phyloP scores from a whole-genome alignment of 2,113 vertebrate genomes.

The Cephalopterus ornatus region DNA sequence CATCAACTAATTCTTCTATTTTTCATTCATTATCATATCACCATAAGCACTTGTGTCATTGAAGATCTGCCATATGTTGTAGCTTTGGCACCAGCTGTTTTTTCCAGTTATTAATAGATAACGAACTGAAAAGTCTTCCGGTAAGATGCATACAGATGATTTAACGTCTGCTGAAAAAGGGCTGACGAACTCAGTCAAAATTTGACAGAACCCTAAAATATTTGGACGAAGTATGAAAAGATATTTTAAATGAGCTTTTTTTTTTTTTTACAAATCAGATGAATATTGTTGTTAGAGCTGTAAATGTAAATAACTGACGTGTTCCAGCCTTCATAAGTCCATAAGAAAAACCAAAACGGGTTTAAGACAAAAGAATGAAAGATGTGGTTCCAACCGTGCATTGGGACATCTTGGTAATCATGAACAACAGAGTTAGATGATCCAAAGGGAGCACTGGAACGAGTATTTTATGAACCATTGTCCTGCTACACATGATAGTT shows the following conservation, averaged over 20 bases:
- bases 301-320: neutral
- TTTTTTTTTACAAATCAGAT: neutral
- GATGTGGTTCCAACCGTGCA: neutral
- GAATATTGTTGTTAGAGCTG: neutral
- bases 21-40: slow-evolving; percentile 5
- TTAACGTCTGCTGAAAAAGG: neutral
- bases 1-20: neutral
- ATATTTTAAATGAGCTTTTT: neutral
- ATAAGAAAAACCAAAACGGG: neutral
- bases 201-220: neutral
- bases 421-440: neutral
- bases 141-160: neutral
- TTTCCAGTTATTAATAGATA: slow-evolving; percentile 9
- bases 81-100: neutral
- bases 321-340: neutral
- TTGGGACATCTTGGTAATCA: neutral
- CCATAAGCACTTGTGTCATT: neutral
- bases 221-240: neutral
- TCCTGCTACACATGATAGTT: neutral
- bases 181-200: neutral
- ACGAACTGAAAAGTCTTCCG: neutral
- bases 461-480: neutral
- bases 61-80: neutral
- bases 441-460: neutral
- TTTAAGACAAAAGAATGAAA: neutral